These are phyloP conservation scores for Magallana nippona DNA, from an alignment of 2,888 invertebrate genomes.

Conservation along the genomic window DNA sequence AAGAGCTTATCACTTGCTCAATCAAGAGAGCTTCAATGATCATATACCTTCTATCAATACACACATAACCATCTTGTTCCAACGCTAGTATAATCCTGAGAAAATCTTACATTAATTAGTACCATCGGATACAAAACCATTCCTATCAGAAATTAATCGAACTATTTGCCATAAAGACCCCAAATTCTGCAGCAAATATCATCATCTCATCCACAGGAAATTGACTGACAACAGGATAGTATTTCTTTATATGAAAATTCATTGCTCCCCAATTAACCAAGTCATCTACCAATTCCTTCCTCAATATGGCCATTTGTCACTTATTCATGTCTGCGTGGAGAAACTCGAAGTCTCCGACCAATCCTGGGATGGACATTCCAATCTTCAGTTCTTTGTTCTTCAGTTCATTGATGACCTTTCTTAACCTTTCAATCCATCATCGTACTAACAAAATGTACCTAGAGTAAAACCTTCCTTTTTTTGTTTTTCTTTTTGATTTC, in stretches of 20 bases:
- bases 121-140: no score
- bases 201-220: not conserved
- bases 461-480: no score
- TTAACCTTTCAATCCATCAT: no score
- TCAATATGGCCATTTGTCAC: not conserved
- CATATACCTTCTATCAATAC: not conserved
- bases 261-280: conserved; percentile 5
- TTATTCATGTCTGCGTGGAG: not conserved
- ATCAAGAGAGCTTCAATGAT: no score
- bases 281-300: not conserved
- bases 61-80: not conserved
- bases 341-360: not conserved
- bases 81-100: no score
- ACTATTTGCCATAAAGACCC: not conserved
- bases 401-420: not conserved
- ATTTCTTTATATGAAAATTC: conserved; percentile 16
- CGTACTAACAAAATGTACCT: no score
- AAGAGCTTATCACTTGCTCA: no score
- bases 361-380: not conserved
- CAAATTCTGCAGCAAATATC: not conserved
- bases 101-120: no score
- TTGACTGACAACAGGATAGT: not conserved
- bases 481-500: no score
- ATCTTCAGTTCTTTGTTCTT: not conserved
- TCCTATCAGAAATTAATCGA: not conserved